Evolutionary conservation across 2,797 vertebrate genomes (phyloP), one percentile per base, ranked within the genome.

Genomic region (Coendou prehensilis): DNA sequence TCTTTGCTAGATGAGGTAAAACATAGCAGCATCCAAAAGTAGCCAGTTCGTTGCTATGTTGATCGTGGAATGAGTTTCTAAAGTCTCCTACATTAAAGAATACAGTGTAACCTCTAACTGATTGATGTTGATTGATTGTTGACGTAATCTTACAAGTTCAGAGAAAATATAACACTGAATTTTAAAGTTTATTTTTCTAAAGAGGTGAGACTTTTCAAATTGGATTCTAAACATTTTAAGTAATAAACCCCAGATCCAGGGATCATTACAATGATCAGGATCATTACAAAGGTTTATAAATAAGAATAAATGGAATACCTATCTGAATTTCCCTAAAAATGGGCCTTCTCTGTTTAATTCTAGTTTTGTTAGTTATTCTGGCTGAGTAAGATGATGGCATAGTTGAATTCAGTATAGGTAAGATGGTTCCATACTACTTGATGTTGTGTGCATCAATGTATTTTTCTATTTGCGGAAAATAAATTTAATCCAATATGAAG

Each of bases 131-230:
- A 76, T 22, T 28, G 26, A 26, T 28, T 26, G 41, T 76, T 50
- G 23, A 52, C 82, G 18, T 17, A 88, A 45, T 63, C 54, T 81
- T 89, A 54, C 0, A 97, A 93, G 30, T 73, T 88, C 75, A 88
- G 92, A 78, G 88, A 80, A 87, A 85, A 59, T 28, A 75, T 8
- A 54, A 82, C 9, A 57, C 7, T 17, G 64, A 57, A 79, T 71
- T 93, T 87, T 92, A 33, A 96, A 85, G 57, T 87, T 64, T 79
- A 1, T 52, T 45, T 45, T 88, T 96, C 76, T 92, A 37, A 89
- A 93, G 23, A 95, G 37, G 78, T 23, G 64, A 76, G 69, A 33
- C 13, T 41, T 93, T 87, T 22, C 13, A 85, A 86, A n/a, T 52
- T 90, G 37, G 47, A 56, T 79, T 89, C 37, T 78, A 50, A 87